Base-by-base conservation (phyloP, 2,888 invertebrate genomes). In the Linnaemya vulpina region DNA sequence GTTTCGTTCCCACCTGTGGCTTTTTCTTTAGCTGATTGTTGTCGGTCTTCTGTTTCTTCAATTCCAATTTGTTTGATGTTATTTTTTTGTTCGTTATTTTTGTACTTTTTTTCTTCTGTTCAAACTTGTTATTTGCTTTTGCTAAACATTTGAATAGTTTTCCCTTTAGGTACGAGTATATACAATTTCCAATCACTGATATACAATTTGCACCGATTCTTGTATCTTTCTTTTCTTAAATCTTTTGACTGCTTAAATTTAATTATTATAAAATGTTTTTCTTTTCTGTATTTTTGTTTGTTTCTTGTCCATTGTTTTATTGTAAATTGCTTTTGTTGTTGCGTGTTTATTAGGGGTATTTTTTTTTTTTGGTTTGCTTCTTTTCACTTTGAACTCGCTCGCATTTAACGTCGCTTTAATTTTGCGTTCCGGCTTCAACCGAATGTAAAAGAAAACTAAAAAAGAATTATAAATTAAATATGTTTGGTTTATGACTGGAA, bases 361-460 rank as follows among this genome's bases (percentile, higher is more conserved):
- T 3, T 78, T 73, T 74, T n/a, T 17, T 40, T 15, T 17, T 53
- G 40, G 67, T 67, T 51, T 67, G 40, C 58, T 85, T 79, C 86
- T 67, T 82, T 86, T 78, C 58, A 81, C 74, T 70, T 70, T 55
- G 38, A 55, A 77, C 30, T 20, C 73, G 25, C 58, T 67, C 68
- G 58, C 49, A 51, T 38, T 74, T 70, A 71, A n/a, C 58, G 74
- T 49, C 46, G 1, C 22, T 58, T 67, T 25, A 43, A 20, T 63
- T 80, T 83, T 5, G n/a, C 65, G 65, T 86, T 86, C 84, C 87
- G 87, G 83, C 84, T 84, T 74, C 87, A 86, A 80, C 86, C 84
- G 83, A 88, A 86, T 84, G 85, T 85, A 82, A 88, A 88, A 84
- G 71, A 79, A 86, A 86, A 88, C 87, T 88, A 73, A 88, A 86